A percentile compares a stretch with the other conserved stretches of the same genome.
These are phyloP conservation scores for Epiblema foenella DNA, from an alignment of 2,888 invertebrate genomes.

Conservation along the genomic window DNA sequence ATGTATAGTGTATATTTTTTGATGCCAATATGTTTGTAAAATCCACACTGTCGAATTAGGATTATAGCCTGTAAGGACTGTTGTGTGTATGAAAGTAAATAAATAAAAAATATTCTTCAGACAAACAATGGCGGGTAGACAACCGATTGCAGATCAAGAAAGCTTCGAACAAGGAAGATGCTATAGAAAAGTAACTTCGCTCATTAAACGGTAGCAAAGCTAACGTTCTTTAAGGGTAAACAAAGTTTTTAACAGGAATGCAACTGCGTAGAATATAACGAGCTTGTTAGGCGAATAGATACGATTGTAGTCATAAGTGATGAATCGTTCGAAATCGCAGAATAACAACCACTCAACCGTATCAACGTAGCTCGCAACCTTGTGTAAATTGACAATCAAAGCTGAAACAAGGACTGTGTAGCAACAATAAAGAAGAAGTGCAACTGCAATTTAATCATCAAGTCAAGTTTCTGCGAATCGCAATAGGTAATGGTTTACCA, in stretches of 20 bases:
- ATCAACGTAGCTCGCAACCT: background rate
- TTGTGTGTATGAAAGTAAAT: no score
- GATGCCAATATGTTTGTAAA: no score
- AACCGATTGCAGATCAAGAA: background rate
- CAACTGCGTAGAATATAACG: background rate
- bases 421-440: background rate
- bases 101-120: no score
- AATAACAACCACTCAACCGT: conserved; percentile 7
- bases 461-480: background rate
- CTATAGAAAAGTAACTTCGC: background rate
- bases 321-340: background rate
- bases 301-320: background rate
- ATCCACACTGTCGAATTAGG: no score
- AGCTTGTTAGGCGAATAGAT: background rate
- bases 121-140: background rate
- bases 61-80: no score
- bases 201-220: background rate
- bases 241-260: background rate
- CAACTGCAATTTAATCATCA: background rate
- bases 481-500: background rate
- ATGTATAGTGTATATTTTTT: no score
- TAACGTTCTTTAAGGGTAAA: background rate
- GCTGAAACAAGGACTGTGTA: background rate
- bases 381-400: conserved; percentile 1
- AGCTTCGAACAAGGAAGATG: background rate